phyloP scores from a whole-genome alignment of 1,140 invertebrate species.

The Thereuonema tuberculata region DNA sequence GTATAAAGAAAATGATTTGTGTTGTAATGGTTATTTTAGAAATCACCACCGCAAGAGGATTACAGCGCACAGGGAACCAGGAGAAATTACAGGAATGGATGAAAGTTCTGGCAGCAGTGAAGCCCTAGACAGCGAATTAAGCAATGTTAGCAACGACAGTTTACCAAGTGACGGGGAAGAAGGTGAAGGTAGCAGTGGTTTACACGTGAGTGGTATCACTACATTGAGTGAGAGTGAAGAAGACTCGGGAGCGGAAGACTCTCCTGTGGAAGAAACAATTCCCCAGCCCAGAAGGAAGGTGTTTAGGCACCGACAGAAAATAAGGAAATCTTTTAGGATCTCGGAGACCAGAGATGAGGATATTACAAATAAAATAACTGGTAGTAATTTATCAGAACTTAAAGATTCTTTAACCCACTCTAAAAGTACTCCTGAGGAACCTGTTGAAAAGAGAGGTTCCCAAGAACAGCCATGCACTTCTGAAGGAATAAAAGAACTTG shows the following conservation, averaged over 20 bases:
- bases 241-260: conserved; percentile 35
- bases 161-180: conserved; percentile 13
- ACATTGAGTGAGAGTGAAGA: conserved; percentile 21
- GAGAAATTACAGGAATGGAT: conserved; percentile 23
- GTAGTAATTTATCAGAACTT: conserved; percentile 8
- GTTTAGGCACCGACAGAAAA: not conserved
- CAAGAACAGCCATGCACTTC: not conserved
- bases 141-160: conserved; percentile 19
- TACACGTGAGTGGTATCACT: conserved; percentile 11
- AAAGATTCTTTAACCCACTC: not conserved
- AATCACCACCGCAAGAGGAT: conserved; percentile 14
- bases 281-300: not conserved
- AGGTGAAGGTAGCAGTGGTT: not conserved
- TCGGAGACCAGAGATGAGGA: conserved; percentile 23
- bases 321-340: conserved; percentile 18
- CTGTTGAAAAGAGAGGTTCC: not conserved
- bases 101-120: conserved; percentile 21
- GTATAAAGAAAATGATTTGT: no score
- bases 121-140: conserved; percentile 17
- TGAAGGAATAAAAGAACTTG: not conserved
- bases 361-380: conserved; percentile 23
- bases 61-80: not conserved
- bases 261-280: conserved; percentile 28
- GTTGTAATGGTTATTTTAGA: no score
- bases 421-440: not conserved